Base-by-base conservation (phyloP, 2,888 invertebrate species). In the Caenorhabditis wallacei region DNA sequence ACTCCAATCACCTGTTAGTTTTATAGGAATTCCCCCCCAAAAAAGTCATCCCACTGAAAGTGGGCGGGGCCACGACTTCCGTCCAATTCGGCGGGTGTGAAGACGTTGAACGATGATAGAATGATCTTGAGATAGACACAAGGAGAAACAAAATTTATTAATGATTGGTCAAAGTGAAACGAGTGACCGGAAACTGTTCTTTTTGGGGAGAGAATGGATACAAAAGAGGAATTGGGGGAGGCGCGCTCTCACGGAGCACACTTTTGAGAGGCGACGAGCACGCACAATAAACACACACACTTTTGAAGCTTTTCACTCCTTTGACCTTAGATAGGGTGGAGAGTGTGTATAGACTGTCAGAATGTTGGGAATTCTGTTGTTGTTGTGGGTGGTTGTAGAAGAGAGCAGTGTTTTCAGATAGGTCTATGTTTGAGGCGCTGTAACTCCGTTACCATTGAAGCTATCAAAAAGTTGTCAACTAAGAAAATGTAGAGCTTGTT, bases 231-330 rank as follows among this genome's bases (percentile, higher is more conserved):
- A n/a, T n/a, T n/a, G n/a, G 51, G 64, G 30, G 46, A 22, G 48
- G 26, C 2, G n/a, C n/a, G 2, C 56, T 56, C 22, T 76, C 75
- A 68, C 75, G 75, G 75, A 68, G 68, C 59, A 20, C 54, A 24
- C 46, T 18, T 4, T 5, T n/a, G 18, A 18, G 37, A 35, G 75
- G 43, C 18, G 68, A 54, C 26, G 61, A 76, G 76, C 76, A 76
- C 76, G 76, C 66, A 76, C 69, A 76, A 76, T 76, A 76, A 76
- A 76, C 75, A 75, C 30, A 64, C n/a, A 69, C 48, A 48, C 61
- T 59, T 71, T 71, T 59, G 53, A 26, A 20, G 51, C 54, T 68
- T 37, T 54, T 68, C 43, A 56, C 43, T 10, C 26, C 20, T 18
- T n/a, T n/a, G n/a, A n/a, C 26, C 10, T 16, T 46, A 22, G 22